Percentiles rank a stretch among this genome's conserved stretches.
Evolutionary conservation across 2,113 vertebrate genomes (phyloP).

Genomic region (Aptenodytes patagonicus): DNA sequence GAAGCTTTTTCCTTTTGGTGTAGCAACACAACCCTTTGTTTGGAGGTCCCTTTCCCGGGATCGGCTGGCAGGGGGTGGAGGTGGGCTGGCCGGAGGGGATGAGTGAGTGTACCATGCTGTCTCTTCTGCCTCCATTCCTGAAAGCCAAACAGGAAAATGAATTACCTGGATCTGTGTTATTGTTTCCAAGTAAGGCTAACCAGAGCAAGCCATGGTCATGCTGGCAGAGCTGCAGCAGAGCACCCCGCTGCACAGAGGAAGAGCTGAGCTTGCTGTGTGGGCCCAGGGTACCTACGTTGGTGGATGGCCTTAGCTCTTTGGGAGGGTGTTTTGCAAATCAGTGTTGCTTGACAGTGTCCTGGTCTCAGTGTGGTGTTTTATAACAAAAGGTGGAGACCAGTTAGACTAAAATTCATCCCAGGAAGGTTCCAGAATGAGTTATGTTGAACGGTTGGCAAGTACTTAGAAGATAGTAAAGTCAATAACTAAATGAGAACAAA

Average conservation of each 20-base stretch:
- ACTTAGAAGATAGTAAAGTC: background rate
- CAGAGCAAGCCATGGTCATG: background rate
- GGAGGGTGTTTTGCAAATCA: background rate
- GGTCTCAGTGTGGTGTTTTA: background rate
- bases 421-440: background rate
- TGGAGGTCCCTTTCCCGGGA: background rate
- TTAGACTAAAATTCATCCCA: background rate
- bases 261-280: background rate
- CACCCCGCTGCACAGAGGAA: rapidly evolving
- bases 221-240: background rate
- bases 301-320: background rate
- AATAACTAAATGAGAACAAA: background rate
- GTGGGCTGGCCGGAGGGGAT: background rate
- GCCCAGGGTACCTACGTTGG: background rate
- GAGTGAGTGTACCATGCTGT: background rate
- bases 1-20: background rate
- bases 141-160: background rate
- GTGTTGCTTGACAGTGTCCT: background rate
- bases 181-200: background rate
- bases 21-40: background rate
- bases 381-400: background rate
- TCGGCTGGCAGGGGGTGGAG: background rate
- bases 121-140: background rate
- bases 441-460: background rate
- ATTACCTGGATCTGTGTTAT: background rate